Base-by-base conservation (phyloP, 2,113 vertebrate genomes). In the Riparia riparia region DNA sequence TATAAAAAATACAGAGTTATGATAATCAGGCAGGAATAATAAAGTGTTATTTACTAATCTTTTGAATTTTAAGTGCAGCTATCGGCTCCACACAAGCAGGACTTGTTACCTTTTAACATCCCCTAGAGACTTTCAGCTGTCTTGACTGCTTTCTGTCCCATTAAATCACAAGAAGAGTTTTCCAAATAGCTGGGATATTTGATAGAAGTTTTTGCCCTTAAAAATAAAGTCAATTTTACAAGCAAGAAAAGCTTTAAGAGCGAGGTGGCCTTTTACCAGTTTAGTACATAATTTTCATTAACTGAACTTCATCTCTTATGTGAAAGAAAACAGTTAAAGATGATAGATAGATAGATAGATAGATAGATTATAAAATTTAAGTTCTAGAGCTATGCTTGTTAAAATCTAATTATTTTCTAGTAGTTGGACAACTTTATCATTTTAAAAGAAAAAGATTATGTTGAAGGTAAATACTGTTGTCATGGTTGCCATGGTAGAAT, bases 61-160 rank as follows among this genome's bases (percentile, higher is more conserved):
- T 78, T 56, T 84, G 80, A 79, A 86, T 95, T 97, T 97, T 86
- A 96, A 96, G 44, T 42, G 58, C 39, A 70, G 37, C 76, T 96
- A 57, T 95, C 2, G 2, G 87, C 78, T 53, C 53, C 73, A 51
- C n/a, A 70, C 64, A 50, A 84, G 76, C 25, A 86, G 28, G 65
- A 86, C 71, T 93, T 92, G 65, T 82, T 97, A 89, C 56, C 60
- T 97, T 96, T 95, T 84, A 60, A 65, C 3, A 16, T 95, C 45
- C 80, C 91, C 94, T 39, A 53, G 63, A 96, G 91, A 95, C 47
- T n/a, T 56, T 82, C 65, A 19, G 11, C 66, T 37, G 47, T 45
- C 89, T 92, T 87, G 76, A 49, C 68, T 91, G 85, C 56, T 95
- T 95, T 83, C 77, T 86, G 84, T 65, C 63, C 71, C n/a, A n/a